phyloP scores from a whole-genome alignment of 1,140 invertebrate genomes.

The Scaptomyza montana region DNA sequence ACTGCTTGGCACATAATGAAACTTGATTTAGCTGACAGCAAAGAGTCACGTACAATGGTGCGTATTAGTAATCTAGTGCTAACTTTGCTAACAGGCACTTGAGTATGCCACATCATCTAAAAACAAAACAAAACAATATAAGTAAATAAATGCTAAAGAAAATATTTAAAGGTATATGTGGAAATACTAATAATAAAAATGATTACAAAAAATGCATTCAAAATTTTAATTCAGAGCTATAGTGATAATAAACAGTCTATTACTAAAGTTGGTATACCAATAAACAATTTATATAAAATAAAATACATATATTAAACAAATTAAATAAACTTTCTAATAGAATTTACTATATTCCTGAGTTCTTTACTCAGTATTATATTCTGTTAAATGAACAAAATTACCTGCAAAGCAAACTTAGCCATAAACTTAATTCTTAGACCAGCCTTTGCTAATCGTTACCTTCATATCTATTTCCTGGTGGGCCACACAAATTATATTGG shows the following conservation, averaged over 20 bases:
- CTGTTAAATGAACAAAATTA: neutral
- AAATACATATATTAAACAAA: too few species aligned
- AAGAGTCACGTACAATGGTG: constrained; percentile 80
- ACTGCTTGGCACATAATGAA: constrained; percentile 72
- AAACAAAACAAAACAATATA: constrained; percentile 22
- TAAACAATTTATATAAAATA: too few species aligned
- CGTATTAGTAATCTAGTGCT: constrained; percentile 80
- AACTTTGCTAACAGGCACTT: constrained; percentile 79
- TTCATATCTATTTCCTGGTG: constrained; percentile 39
- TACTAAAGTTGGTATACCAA: too few species aligned
- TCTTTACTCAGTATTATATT: neutral
- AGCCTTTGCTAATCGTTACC: constrained; percentile 7
- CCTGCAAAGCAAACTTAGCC: neutral
- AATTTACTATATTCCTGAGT: too few species aligned
- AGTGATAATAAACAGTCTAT: too few species aligned
- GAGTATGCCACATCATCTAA: constrained; percentile 51
- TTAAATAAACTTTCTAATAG: too few species aligned
- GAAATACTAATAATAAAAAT: too few species aligned
- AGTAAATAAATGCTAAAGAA: constrained; percentile 7
- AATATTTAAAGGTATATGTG: constrained; percentile 23
- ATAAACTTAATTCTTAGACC: neutral
- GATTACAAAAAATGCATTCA: too few species aligned
- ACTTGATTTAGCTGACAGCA: constrained; percentile 81
- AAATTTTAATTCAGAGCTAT: neutral
- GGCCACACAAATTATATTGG: constrained; percentile 43